phyloP scores from a whole-genome alignment of 2,113 vertebrate genomes.

The Entosphenus tridentatus region DNA sequence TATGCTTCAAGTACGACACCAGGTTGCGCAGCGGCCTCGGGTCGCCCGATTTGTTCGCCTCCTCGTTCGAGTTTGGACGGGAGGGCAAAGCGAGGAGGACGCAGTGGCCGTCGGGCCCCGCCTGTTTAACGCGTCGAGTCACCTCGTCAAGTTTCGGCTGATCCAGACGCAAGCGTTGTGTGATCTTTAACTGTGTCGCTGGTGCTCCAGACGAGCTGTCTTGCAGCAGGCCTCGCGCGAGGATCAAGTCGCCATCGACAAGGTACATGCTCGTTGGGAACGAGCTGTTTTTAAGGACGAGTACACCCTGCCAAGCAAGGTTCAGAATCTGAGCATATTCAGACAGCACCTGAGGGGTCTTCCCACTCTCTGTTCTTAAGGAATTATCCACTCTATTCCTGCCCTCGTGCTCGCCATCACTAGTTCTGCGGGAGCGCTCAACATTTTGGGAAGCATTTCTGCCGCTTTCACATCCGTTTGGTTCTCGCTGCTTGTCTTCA shows the following conservation, averaged over 20 bases:
- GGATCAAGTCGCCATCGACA: conserved; percentile 61
- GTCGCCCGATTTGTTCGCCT: conserved; percentile 41
- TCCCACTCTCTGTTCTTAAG: conserved; percentile 10
- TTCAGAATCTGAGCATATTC: conserved; percentile 51
- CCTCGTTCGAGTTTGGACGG: conserved; percentile 22
- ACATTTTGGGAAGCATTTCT: neutral
- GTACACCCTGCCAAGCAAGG: conserved; percentile 88
- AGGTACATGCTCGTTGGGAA: conserved; percentile 96
- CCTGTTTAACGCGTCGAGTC: conserved; percentile 86
- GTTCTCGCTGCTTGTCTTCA: neutral
- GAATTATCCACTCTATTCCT: neutral
- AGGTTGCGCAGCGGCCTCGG: conserved; percentile 93
- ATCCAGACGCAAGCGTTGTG: conserved; percentile 84
- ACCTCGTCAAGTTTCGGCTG: conserved; percentile 97
- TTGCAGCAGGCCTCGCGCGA: conserved; percentile 61
- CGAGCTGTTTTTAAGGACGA: conserved; percentile 91
- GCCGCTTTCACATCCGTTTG: neutral
- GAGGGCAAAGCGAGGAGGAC: conserved; percentile 78
- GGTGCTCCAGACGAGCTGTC: conserved; percentile 57
- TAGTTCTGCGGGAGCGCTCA: conserved; percentile 2
- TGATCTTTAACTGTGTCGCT: conserved; percentile 87
- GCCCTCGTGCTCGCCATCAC: neutral
- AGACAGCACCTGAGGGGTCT: conserved; percentile 28
- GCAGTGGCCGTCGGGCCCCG: conserved; percentile 70
- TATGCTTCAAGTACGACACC: conserved; percentile 99